phyloP scores from a whole-genome alignment of 2,113 vertebrate species.

The Saguinus imperator region DNA sequence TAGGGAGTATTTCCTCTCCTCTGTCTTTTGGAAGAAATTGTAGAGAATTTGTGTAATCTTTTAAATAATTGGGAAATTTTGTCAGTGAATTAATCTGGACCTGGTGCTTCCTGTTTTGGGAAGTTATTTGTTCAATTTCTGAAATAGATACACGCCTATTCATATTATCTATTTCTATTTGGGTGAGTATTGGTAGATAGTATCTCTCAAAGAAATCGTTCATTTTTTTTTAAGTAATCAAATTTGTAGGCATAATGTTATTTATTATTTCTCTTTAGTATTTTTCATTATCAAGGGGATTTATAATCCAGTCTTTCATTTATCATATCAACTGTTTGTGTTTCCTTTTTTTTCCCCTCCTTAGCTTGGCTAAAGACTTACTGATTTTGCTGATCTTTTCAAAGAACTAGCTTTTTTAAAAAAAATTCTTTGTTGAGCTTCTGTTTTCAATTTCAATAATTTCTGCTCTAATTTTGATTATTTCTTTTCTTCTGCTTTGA shows the following conservation, averaged over 20 bases:
- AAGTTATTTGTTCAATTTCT: not conserved
- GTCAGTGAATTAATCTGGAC: not conserved
- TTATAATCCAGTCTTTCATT: not conserved
- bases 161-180: not conserved
- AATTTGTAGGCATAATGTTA: not conserved
- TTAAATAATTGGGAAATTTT: not conserved
- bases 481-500: not conserved
- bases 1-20: not conserved
- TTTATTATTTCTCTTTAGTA: not conserved
- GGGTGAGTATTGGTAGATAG: not conserved
- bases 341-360: not conserved
- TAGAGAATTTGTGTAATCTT: not conserved
- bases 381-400: not conserved
- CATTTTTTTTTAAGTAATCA: not conserved
- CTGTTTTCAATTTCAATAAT: not conserved
- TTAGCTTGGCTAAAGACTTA: not conserved
- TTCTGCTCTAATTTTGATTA: not conserved
- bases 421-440: not conserved
- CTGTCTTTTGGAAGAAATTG: not conserved
- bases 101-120: not conserved
- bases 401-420: not conserved
- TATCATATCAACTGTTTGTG: not conserved
- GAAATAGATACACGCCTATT: not conserved
- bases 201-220: not conserved
- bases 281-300: not conserved